A percentile compares a stretch with the other conserved stretches of the same genome.
Conservation (phyloP, 2,888 invertebrate genomes). For the Nemurella pictetii region DNA sequence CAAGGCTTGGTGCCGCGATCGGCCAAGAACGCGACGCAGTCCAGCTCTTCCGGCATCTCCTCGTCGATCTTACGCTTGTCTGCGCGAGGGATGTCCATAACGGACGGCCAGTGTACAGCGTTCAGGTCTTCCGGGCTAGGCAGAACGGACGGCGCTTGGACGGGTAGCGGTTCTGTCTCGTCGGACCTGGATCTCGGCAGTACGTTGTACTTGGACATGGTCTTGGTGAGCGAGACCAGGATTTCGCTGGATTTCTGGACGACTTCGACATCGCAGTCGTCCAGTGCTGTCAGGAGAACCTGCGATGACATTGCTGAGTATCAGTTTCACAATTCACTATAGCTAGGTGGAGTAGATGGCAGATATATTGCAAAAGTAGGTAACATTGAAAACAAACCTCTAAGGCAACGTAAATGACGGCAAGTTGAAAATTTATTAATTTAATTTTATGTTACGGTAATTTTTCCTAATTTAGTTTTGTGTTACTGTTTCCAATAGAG, state of each 20-base stretch:
- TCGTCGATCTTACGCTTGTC: constrained; percentile 3
- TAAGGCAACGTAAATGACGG: too few species aligned
- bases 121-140: not conserved
- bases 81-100: not conserved
- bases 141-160: not conserved
- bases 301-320: too few species aligned
- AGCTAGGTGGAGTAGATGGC: too few species aligned
- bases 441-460: too few species aligned
- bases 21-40: not conserved
- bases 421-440: too few species aligned
- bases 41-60: not conserved
- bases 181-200: not conserved
- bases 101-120: not conserved
- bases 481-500: too few species aligned
- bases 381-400: too few species aligned
- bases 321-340: too few species aligned
- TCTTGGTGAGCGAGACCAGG: constrained; percentile 47
- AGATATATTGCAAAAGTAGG: too few species aligned
- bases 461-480: too few species aligned
- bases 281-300: constrained; percentile 65
- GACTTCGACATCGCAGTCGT: constrained; percentile 73
- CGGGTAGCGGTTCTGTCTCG: not conserved
- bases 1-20: not conserved
- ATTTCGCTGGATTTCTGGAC: constrained; percentile 63
- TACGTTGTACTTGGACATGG: constrained; percentile 33